Base-by-base conservation (phyloP, 2,888 invertebrate genomes). In the Oegoconia quadripuncta region DNA sequence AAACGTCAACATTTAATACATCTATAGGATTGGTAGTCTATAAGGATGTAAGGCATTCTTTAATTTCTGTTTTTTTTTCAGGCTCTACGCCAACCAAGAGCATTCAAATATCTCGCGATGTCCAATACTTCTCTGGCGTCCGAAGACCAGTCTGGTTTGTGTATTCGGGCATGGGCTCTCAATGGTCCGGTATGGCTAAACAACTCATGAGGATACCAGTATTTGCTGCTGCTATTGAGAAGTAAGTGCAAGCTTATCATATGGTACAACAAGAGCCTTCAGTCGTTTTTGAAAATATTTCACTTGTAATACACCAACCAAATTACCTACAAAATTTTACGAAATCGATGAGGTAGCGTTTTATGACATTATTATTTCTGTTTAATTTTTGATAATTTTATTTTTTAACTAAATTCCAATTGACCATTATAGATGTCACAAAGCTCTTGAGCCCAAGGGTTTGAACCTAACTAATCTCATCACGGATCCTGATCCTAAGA, bases 101-200 rank as follows among this genome's bases (percentile, higher is more conserved):
- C 5, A 64, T 80, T 1, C 68, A 81, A 0, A 46, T 89, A 1
- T 61, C 77, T 0, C 88, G 88, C 25, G 89, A 90, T 23, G 73
- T 90, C 15, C 87, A 91, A 50, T 90, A 91, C 68, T 91, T 88
- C 64, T 87, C 90, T 0, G 92, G 91, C 0, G 80, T 88, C 0
- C 88, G 88, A 37, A 89, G 93, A 1, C 95, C 96, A 1, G 84
- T 97, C 1, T 96, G 96, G 91, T 90, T 86, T 61, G 78, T 91
- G 28, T 91, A 90, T 72, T 89, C 91, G 39, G 91, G 91, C 11
- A 91, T 92, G 91, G 91, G 91, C 4, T 86, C 89, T 1, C 91
- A 91, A 62, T 91, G 91, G 91, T 64, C 81, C 31, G 89, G 88
- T 20, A 91, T 91, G 90, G 90, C 89, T 1, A 64, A 74, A 16